A percentile compares a stretch with the other conserved stretches of the same genome.
Evolutionary conservation across 2,888 invertebrate genomes (phyloP).

Genomic region (Tanypteryx hageni): DNA sequence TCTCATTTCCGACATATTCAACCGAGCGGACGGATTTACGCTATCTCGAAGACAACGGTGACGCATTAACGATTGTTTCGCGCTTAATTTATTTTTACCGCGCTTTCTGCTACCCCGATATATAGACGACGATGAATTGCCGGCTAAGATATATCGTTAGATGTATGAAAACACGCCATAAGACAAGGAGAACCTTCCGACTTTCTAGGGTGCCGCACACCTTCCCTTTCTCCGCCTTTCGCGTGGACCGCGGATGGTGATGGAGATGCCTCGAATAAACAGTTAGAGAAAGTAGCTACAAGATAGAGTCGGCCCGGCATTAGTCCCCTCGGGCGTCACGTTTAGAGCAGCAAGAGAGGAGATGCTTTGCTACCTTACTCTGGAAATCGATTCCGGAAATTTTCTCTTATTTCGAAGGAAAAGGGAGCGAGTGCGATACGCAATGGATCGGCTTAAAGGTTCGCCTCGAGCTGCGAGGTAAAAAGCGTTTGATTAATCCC

Average conservation of each 20-base stretch:
- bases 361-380: constrained; percentile 33
- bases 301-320: constrained; percentile 25
- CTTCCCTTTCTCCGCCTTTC: neutral
- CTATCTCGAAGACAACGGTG: no score
- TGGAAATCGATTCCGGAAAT: constrained; percentile 37
- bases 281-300: constrained; percentile 35
- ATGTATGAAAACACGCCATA: neutral
- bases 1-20: no score
- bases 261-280: constrained; percentile 26
- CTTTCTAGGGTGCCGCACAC: neutral
- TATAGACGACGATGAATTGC: neutral
- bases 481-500: neutral
- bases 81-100: no score
- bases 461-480: neutral
- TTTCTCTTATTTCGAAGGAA: neutral
- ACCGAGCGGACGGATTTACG: no score
- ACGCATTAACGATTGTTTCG: no score
- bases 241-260: constrained; percentile 24
- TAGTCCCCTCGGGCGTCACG: constrained; percentile 45
- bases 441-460: neutral
- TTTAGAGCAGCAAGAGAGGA: constrained; percentile 23
- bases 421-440: neutral
- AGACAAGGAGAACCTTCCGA: neutral
- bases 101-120: neutral
- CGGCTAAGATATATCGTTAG: neutral